Evolutionary conservation across 2,113 vertebrate species (phyloP).

Genomic region (Ranitomeya imitator): DNA sequence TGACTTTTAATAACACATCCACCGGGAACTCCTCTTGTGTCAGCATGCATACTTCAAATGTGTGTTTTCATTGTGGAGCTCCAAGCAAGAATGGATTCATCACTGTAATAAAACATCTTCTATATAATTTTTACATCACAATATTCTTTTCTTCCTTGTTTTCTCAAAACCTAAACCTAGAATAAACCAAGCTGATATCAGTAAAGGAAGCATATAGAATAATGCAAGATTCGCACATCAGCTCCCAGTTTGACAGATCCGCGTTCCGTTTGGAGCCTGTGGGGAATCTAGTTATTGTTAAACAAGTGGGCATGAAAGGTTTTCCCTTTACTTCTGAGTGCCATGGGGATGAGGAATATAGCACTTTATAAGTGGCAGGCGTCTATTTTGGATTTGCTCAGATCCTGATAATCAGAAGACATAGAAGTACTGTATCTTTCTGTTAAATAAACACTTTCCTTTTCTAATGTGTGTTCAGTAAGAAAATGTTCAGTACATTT

Average conservation of each 20-base stretch:
- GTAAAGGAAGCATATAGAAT: neutral
- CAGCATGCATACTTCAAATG: conserved; percentile 35
- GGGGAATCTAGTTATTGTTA: neutral
- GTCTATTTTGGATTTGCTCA: neutral
- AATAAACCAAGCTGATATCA: neutral
- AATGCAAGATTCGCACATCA: neutral
- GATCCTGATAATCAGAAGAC: neutral
- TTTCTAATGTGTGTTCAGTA: neutral
- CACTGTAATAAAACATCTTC: neutral
- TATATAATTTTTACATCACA: neutral
- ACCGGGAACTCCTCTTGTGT: neutral
- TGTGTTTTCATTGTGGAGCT: conserved; percentile 16
- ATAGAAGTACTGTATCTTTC: neutral
- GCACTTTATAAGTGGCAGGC: neutral
- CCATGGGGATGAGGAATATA: neutral
- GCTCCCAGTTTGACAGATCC: neutral
- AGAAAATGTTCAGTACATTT: neutral
- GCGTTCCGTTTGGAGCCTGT: neutral
- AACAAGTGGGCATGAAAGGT: neutral
- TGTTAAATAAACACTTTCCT: neutral
- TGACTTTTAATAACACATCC: conserved; percentile 37
- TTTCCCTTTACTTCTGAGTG: neutral
- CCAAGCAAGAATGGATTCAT: neutral
- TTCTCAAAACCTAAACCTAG: neutral
- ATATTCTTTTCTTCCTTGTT: neutral